Evolutionary conservation across 2,888 invertebrate genomes (phyloP).

Genomic region (Graphium colonna): DNA sequence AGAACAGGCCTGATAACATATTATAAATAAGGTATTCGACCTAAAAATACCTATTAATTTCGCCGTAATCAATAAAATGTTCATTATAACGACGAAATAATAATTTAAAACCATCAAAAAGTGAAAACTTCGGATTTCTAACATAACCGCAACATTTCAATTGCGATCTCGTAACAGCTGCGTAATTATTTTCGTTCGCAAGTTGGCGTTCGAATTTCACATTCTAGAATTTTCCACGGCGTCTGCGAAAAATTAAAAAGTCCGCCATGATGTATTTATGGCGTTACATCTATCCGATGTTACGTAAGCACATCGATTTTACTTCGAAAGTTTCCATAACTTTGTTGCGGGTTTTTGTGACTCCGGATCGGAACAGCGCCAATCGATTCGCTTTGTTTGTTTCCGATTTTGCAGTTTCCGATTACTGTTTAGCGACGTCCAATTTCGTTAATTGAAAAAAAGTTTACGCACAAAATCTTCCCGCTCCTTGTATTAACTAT

Average conservation of each 20-base stretch:
- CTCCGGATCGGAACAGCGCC: not conserved
- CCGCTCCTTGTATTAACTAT: too few species aligned
- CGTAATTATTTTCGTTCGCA: not conserved
- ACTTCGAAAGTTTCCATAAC: constrained; percentile 7
- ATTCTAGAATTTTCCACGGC: not conserved
- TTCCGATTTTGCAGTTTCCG: not conserved
- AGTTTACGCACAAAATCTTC: too few species aligned
- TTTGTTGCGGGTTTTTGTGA: constrained; percentile 1
- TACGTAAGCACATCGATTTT: constrained; percentile 11
- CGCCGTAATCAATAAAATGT: too few species aligned
- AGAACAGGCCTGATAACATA: too few species aligned
- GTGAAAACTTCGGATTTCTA: too few species aligned
- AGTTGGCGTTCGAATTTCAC: not conserved
- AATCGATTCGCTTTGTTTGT: constrained; percentile 2
- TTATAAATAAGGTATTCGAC: too few species aligned
- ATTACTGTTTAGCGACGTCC: too few species aligned
- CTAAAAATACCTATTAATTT: too few species aligned
- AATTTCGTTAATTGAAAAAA: too few species aligned
- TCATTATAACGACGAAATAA: too few species aligned
- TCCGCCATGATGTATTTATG: not conserved
- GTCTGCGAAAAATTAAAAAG: not conserved
- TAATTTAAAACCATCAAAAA: too few species aligned
- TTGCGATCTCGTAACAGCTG: not conserved
- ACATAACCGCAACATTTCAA: not conserved
- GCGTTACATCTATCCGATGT: constrained; percentile 2